Base-by-base conservation (phyloP, 2,113 vertebrate species). In the Lepisosteus oculatus region DNA sequence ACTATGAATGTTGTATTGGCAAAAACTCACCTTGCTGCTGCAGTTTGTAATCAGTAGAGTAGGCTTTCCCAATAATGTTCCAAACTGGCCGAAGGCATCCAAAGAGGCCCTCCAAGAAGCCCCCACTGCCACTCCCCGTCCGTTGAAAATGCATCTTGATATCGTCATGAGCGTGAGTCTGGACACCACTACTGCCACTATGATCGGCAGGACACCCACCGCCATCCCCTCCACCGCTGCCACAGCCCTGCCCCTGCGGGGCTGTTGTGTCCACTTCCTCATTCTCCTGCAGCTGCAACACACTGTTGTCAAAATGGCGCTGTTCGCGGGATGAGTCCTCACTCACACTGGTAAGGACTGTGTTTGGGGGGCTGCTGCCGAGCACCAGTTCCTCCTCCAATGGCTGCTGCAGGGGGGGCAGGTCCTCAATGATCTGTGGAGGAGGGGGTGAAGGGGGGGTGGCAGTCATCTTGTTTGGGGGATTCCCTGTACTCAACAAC, bases 31-130 rank as follows among this genome's bases (percentile, higher is more conserved):
- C 97, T 94, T 99, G 97, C 82, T 97, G 97, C 67, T 99, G 97
- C 43, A 98, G 88, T 68, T 99, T 99, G 88, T 99, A 99, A 79
- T 99, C 97, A 0, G 97, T 98, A 29, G 97, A 97, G 81, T 99
- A 99, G 0, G 96, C 97, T 81, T 99, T 99, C 73, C 97, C 97
- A 0, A 99, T 98, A 85, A 99, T 99, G 83, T 99, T 99, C 97
- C 97, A 99, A 6, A 99, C 97, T 0, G 97, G 97, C 67, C 94
- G 87, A 43, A 99, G 90, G 73, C 97, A 99, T 12, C 97, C 97
- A 0, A 99, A 99, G 0, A 99, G 91, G 41, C 97, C 97, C 81
- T 99, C 97, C 0, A 99, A 89, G 83, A 99, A 99, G n/a, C 97
- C 96, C 0, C 95, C 87, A 0, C 93, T 93, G 0, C 88, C 88